Percentiles rank a stretch among this genome's conserved stretches.
Evolutionary conservation across 2,797 vertebrate species (phyloP).

Genomic region (Acipenser transmontanus): DNA sequence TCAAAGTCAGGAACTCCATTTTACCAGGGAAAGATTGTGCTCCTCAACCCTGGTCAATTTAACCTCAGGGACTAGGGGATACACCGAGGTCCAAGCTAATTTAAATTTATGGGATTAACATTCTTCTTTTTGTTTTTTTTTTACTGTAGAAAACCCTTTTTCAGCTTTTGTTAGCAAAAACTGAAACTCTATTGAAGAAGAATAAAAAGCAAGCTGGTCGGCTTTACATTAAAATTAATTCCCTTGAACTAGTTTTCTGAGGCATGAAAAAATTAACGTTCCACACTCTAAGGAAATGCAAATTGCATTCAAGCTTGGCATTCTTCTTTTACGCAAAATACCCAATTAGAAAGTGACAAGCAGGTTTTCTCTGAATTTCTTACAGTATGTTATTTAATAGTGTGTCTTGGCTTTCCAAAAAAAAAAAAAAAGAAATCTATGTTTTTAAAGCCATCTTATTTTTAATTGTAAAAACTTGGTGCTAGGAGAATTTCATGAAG

Average conservation of each 20-base stretch:
- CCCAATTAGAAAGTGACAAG: background rate
- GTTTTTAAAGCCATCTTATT: too few species aligned
- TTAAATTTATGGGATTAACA: too few species aligned
- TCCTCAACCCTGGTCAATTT: background rate
- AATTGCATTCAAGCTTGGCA: background rate
- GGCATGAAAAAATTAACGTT: background rate
- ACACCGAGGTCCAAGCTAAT: background rate
- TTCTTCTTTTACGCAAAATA: background rate
- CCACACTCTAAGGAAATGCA: background rate
- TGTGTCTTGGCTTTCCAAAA: background rate
- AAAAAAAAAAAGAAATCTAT: background rate
- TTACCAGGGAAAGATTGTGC: too few species aligned
- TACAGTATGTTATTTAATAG: background rate
- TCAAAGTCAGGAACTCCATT: too few species aligned
- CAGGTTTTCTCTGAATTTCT: background rate
- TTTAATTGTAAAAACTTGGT: too few species aligned
- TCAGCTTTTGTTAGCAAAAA: too few species aligned
- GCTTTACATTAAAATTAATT: background rate
- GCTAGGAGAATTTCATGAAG: too few species aligned
- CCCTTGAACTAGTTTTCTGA: background rate
- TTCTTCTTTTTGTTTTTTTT: too few species aligned
- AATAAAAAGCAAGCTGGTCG: background rate
- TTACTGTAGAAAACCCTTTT: too few species aligned
- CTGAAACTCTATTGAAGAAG: too few species aligned
- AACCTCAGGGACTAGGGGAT: background rate